Evolutionary conservation across 2,888 invertebrate genomes (phyloP).

Genomic region (Trichogramma dendrolimi): DNA sequence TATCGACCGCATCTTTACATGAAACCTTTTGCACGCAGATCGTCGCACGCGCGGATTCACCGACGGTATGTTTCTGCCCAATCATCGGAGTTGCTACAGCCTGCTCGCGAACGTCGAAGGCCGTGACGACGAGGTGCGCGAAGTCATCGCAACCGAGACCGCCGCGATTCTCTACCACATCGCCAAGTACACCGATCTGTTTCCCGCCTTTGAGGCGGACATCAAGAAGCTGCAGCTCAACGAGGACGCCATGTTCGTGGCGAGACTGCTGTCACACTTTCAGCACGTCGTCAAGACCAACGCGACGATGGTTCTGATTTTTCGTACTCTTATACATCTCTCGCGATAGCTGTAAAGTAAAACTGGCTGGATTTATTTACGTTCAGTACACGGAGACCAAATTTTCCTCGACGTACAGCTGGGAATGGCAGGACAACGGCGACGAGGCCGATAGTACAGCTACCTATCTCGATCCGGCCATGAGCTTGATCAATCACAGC

Average conservation of each 20-base stretch:
- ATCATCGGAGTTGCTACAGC: constrained; percentile 17
- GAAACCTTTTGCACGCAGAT: constrained; percentile 5
- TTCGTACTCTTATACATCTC: not conserved
- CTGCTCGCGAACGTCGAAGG: not conserved
- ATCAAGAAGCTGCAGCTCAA: not conserved
- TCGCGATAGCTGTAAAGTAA: not conserved
- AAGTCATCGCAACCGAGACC: constrained; percentile 6
- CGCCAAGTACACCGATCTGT: constrained; percentile 15
- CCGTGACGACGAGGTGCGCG: not conserved
- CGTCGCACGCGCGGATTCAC: constrained; percentile 16
- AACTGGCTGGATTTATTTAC: not conserved
- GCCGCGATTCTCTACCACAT: constrained; percentile 19
- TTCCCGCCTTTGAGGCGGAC: constrained; percentile 17
- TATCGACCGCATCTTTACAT: not conserved
- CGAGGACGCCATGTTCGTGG: constrained; percentile 22
- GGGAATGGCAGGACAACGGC: constrained; percentile 4
- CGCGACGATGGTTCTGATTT: constrained; percentile 12
- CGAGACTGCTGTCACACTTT: constrained; percentile 21
- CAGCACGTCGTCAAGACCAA: constrained; percentile 22
- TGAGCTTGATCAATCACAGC: constrained; percentile 24
- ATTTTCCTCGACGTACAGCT: constrained; percentile 6
- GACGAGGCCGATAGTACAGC: constrained; percentile 16
- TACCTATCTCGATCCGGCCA: constrained; percentile 14
- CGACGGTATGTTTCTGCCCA: not conserved
- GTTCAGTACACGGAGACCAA: not conserved